A percentile compares a stretch with the other conserved stretches of the same genome.
phyloP scores from a whole-genome alignment of 2,113 vertebrate species.

The Oncorhynchus masou region DNA sequence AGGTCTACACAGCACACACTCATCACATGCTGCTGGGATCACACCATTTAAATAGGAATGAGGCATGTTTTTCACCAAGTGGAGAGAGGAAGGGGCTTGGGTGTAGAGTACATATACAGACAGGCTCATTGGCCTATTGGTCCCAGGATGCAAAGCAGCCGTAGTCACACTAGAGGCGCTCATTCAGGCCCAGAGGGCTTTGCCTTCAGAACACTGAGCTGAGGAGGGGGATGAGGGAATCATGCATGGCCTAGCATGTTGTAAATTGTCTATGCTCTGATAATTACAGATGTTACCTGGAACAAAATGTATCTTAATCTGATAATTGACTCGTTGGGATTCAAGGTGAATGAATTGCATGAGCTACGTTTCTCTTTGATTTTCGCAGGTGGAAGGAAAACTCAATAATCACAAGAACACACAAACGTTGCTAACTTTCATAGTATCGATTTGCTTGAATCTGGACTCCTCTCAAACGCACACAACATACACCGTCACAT shows the following conservation, averaged over 20 bases:
- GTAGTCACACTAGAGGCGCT: neutral
- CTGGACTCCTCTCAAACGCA: neutral
- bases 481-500: neutral
- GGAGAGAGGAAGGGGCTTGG: conserved; percentile 1
- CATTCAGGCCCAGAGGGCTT: neutral
- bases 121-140: neutral
- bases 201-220: neutral
- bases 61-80: conserved; percentile 6
- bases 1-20: neutral
- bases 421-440: too few species aligned
- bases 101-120: neutral
- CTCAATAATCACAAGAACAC: neutral
- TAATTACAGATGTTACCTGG: neutral
- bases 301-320: too few species aligned
- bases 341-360: neutral
- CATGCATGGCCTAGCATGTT: neutral
- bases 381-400: neutral
- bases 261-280: neutral
- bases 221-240: neutral
- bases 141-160: neutral
- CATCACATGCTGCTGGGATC: neutral
- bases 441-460: too few species aligned
- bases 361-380: neutral
- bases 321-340: neutral
- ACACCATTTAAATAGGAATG: conserved; percentile 1